Conservation (phyloP, 2,888 invertebrate genomes). For the Tillus elongatus region DNA sequence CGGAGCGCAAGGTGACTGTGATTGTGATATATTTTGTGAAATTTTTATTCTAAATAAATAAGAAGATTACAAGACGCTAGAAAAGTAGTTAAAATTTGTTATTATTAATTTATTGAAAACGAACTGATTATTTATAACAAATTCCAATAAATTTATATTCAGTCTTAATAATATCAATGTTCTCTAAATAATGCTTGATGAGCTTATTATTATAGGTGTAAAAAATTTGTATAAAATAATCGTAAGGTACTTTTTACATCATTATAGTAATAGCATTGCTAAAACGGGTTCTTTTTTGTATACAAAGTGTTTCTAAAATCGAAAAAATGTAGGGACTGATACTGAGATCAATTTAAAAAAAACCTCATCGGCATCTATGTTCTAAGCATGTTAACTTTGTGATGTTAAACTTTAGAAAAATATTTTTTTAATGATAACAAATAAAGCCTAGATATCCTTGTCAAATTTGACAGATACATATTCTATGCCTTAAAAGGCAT, state of each 20-base stretch:
- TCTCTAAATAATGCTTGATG: slow-evolving; percentile 33
- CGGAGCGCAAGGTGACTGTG: slow-evolving; percentile 26
- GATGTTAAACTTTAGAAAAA: too few relatives aligned
- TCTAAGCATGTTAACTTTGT: too few relatives aligned
- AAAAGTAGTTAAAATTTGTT: too few relatives aligned
- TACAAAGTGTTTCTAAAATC: too few relatives aligned
- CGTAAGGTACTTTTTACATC: slow-evolving; percentile 15
- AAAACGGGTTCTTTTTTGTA: background rate
- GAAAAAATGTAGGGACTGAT: too few relatives aligned
- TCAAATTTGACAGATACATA: too few relatives aligned
- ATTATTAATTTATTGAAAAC: slow-evolving; percentile 27
- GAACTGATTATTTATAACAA: slow-evolving; percentile 32
- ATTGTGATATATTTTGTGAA: slow-evolving; percentile 38
- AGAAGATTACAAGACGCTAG: too few relatives aligned
- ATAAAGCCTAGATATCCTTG: too few relatives aligned
- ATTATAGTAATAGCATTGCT: background rate
- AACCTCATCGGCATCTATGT: too few relatives aligned
- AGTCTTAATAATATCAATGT: slow-evolving; percentile 35
- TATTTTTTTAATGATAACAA: too few relatives aligned
- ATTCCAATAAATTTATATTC: slow-evolving; percentile 27
- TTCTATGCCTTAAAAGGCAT: too few relatives aligned
- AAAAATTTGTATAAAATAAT: slow-evolving; percentile 21
- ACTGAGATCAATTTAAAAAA: too few relatives aligned
- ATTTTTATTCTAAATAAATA: slow-evolving; percentile 29
- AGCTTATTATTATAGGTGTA: slow-evolving; percentile 36